Conservation (phyloP, 2,888 invertebrate genomes). For the Tenthredo distinguenda region DNA sequence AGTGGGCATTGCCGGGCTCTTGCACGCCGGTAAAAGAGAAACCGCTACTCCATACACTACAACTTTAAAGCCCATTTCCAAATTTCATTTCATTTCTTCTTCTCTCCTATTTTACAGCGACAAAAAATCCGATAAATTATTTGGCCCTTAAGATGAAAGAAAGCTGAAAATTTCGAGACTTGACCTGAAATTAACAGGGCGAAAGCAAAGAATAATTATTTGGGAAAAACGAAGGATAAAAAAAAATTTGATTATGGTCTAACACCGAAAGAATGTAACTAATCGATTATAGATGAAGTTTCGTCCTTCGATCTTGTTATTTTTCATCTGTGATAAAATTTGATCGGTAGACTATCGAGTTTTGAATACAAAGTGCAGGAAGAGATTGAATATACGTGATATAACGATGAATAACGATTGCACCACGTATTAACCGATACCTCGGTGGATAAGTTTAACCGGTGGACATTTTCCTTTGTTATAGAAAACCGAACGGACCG, state of each 20-base stretch:
- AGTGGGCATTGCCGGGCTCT: background rate
- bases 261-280: background rate
- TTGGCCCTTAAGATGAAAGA: background rate
- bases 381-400: background rate
- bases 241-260: background rate
- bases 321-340: background rate
- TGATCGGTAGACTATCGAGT: background rate
- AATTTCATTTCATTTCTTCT: background rate
- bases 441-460: background rate
- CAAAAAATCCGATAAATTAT: background rate
- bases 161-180: background rate
- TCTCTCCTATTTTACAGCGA: background rate
- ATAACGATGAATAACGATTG: background rate
- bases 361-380: background rate
- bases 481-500: conserved; percentile 10
- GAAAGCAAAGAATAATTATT: background rate
- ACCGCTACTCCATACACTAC: background rate
- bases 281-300: background rate
- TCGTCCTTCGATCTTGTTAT: background rate
- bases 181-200: background rate
- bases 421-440: background rate
- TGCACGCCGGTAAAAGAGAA: conserved; percentile 8
- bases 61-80: too few relatives aligned
- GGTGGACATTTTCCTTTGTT: background rate
- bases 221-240: background rate